Evolutionary conservation across 92 coral and sea anemone species (phyloP), one percentile per base, ranked within the genome.

Genomic region (Zoanthus solanderi): DNA sequence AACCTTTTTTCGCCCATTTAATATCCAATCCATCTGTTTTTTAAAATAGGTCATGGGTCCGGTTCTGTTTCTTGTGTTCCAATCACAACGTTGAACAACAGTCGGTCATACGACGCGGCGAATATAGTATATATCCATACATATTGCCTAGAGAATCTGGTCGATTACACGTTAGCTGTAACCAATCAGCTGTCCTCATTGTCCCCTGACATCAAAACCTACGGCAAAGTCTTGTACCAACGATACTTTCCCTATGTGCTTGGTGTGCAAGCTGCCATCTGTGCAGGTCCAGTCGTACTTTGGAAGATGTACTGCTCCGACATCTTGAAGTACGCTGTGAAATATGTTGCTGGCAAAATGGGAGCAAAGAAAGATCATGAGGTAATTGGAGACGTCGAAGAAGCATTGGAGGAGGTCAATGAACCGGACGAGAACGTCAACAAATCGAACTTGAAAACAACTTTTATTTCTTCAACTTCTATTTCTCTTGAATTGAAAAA

Each of bases 71-170:
- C 50, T 30, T 15, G 48, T 17, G 57, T 86, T 78, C 17, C 58
- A 13, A 66, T 29, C 12, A 16, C 77, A 92, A 93, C 92, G 30
- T 61, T 92, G 68, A 86, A 83, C 86, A 90, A 83, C 53, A 84
- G 88, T 86, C 79, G 89, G 8, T 74, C 94, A 47, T 94, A 94
- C 92, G 86, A 87, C 88, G 94, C 79, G 72, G 81, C 93, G 89
- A 91, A 92, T 71, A 92, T 94, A 18, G 87, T 79, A 76, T 94
- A 94, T 73, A 94, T 87, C 83, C 85, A 76, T 37, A 90, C 96
- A 5, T 94, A 87, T 90, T 94, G 96, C 76, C 84, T 90, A 53
- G 78, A 87, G 78, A 89, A 85, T 78, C 90, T 94, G 93, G 85
- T 83, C 61, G 96, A 94, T 77, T 57, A 83, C 60, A 66, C 87